Evolutionary conservation across 1,140 invertebrate species (phyloP), one percentile per base, ranked within the genome.

Genomic region (Bombus huntii): DNA sequence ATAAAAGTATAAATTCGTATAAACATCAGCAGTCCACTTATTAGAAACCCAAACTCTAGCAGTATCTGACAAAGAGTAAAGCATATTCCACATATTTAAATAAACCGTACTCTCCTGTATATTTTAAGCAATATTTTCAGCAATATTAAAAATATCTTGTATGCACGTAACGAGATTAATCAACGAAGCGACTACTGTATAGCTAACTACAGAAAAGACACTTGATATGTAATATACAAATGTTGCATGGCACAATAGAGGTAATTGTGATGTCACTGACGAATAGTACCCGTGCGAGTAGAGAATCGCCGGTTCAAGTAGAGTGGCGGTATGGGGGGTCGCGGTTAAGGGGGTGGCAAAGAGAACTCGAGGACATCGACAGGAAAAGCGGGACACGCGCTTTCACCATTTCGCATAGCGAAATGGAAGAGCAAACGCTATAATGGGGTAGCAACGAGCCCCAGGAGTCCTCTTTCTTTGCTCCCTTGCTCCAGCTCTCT

Each of bases 381-480:
- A 85, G 84, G 85, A 88, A 89, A 89, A 91, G 81, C 91, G 78
- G 89, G 88, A 86, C 90, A 90, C 90, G 92, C 92, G 90, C 88
- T 91, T 88, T 90, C 89, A 84, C 89, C 91, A 83, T 91, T 92
- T 88, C 83, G 88, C 89, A 79, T 42, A 78, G 89, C 88, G 92
- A 93, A 93, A 93, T 93, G 92, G 91, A 95, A 93, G 93, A 92
- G 87, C 93, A 91, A 93, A 93, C 86, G 92, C 87, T 93, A 91
- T 95, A 94, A 95, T 95, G 90, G 94, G 93, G 94, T 94, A 93
- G 92, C 92, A 95, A 95, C 94, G 94, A 95, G 94, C 93, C 94
- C 93, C 94, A 87, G 57, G 94, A 93, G 94, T 88, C 90, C 92
- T 89, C 91, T 95, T 95, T 92, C 92, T 92, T 89, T 86, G 70